Evolutionary conservation across 2,797 vertebrate genomes (phyloP).

Genomic region (Rousettus madagascariensis): DNA sequence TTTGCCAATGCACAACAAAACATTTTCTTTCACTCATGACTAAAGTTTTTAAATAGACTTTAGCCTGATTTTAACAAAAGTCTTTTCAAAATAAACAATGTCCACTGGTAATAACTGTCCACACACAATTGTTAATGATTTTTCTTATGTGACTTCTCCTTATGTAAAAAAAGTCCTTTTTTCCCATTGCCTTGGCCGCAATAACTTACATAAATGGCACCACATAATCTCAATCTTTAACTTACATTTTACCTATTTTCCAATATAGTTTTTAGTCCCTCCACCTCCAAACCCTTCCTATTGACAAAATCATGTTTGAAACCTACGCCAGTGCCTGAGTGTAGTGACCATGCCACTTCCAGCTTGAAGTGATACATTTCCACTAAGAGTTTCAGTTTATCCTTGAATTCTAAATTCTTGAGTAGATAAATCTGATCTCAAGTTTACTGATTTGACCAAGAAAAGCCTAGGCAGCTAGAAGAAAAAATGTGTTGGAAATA

Average conservation of each 20-base stretch:
- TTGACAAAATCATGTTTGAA: background rate
- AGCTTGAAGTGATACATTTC: background rate
- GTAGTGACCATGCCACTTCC: background rate
- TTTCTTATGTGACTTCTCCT: background rate
- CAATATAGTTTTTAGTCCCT: background rate
- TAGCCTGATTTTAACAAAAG: slow-evolving; percentile 1
- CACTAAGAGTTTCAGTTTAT: background rate
- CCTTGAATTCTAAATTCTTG: slow-evolving; percentile 29
- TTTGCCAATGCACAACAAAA: slow-evolving; percentile 35
- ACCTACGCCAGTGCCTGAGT: background rate
- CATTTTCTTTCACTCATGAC: background rate
- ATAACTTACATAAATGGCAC: background rate
- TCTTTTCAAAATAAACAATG: slow-evolving; percentile 28
- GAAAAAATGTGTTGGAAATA: background rate
- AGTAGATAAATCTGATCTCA: background rate
- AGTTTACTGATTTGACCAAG: background rate
- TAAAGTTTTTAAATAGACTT: slow-evolving; percentile 24
- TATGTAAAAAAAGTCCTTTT: background rate
- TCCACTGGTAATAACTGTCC: background rate
- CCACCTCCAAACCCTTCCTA: background rate
- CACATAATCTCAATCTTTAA: slow-evolving; percentile 8
- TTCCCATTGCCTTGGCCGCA: background rate
- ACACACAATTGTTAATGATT: slow-evolving; percentile 18
- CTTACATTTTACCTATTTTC: background rate
- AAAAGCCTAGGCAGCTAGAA: background rate